Evolutionary conservation across 2,113 vertebrate genomes (phyloP), one percentile per base, ranked within the genome.

Genomic region (Ardeotis arabs): DNA sequence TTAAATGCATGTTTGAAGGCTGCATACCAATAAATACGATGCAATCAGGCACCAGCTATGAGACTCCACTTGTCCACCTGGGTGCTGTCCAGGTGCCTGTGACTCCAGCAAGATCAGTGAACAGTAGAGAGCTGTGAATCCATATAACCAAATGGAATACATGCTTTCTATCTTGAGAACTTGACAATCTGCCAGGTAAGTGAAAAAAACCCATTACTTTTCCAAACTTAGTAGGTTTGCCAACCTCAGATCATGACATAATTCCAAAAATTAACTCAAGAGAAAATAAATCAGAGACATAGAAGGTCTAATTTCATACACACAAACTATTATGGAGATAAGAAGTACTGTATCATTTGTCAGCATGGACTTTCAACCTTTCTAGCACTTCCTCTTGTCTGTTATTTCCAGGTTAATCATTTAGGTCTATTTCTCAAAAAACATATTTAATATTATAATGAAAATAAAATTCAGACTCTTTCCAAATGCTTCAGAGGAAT

Each of bases 21-120:
- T 84, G 53, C 45, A 50, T 12, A 19, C 33, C 19, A 49, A 68
- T 37, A 72, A 87, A 69, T 22, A 13, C 67, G 87, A 52, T 2
- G 28, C 8, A 9, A 21, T 14, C 23, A 17, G 49, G 52, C 35
- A 23, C 17, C 29, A 68, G 27, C 18, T 12, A 56, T 33, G 49
- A 85, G 24, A 21, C 8, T n/a, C 53, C n/a, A 8, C 33, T 45
- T 9, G 1, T 18, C 22, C 9, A 4, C 17, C 28, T 0, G 0
- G 22, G 29, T 35, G 29, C 35, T 62, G 41, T 14, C 41, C 35
- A 62, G 41, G 29, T 22, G 21, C 17, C 19, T 18, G n/a, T 62
- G 55, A 31, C 9, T 62, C 13, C 64, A 86, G 35, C 16, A 31
- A 62, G 29, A 21, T 39, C 35, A 33, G 27, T 4, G 58, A 68